Evolutionary conservation across 2,888 invertebrate genomes (phyloP).

Genomic region (Thyatira batis): DNA sequence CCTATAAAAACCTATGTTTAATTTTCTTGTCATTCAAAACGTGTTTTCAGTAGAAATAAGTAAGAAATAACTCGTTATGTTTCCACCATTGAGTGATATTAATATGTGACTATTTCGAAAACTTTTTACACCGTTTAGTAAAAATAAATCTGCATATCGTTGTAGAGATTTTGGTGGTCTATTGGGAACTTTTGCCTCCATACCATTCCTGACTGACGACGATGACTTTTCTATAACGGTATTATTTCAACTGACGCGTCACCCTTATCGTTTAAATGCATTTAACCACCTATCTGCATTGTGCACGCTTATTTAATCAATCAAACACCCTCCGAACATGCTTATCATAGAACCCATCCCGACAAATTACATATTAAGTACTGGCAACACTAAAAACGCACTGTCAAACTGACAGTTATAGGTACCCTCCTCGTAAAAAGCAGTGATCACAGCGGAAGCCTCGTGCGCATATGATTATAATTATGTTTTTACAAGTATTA

Average conservation of each 20-base stretch:
- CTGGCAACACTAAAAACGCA: constrained; percentile 68
- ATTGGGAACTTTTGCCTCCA: too few relatives aligned
- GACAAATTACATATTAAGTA: constrained; percentile 79
- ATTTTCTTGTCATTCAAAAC: too few relatives aligned
- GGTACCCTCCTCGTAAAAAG: constrained; percentile 48
- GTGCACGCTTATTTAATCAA: constrained; percentile 79
- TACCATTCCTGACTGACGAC: too few relatives aligned
- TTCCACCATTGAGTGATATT: too few relatives aligned
- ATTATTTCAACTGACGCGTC: constrained; percentile 31
- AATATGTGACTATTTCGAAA: too few relatives aligned
- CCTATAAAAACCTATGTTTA: too few relatives aligned
- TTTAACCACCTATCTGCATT: constrained; percentile 68
- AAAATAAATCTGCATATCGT: too few relatives aligned
- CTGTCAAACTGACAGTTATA: constrained; percentile 64
- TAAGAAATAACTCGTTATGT: too few relatives aligned
- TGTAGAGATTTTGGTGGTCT: too few relatives aligned
- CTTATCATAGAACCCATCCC: constrained; percentile 70
- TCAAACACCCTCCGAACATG: constrained; percentile 65
- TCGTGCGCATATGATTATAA: constrained; percentile 72
- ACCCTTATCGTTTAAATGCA: constrained; percentile 59
- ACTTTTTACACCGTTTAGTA: too few relatives aligned
- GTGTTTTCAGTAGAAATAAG: too few relatives aligned
- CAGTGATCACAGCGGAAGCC: constrained; percentile 65
- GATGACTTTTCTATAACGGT: constrained; percentile 14
- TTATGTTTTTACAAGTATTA: constrained; percentile 76